Evolutionary conservation across 2,888 invertebrate genomes (phyloP).

Genomic region (Euspilapteryx auroguttella): DNA sequence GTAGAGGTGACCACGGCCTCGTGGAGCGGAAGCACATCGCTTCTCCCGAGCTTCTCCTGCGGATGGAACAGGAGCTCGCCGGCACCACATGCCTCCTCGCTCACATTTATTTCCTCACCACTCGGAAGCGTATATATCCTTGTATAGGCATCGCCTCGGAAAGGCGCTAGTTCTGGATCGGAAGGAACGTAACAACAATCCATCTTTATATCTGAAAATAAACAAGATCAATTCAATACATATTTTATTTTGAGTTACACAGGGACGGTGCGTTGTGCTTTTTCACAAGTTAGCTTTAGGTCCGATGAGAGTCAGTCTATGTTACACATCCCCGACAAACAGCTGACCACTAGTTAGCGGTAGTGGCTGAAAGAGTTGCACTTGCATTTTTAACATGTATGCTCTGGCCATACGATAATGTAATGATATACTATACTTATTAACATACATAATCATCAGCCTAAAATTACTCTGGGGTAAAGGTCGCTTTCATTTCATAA

Average conservation of each 20-base stretch:
- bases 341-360: no score
- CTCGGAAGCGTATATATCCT: conserved; percentile 16
- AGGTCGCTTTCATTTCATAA: no score
- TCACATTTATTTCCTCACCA: conserved; percentile 22
- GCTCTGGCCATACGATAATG: no score
- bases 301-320: no score
- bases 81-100: conserved; percentile 23
- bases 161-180: conserved; percentile 14
- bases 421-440: no score
- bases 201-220: conserved; percentile 12
- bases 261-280: no score
- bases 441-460: no score
- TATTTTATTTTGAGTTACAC: neutral
- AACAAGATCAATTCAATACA: neutral
- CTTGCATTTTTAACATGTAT: no score
- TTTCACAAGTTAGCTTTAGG: no score
- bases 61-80: conserved; percentile 31
- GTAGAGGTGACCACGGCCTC: conserved; percentile 17
- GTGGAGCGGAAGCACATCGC: conserved; percentile 16
- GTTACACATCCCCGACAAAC: no score
- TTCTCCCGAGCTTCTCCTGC: conserved; percentile 13
- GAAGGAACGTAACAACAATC: conserved; percentile 18
- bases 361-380: no score
- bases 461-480: no score
- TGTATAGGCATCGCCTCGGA: conserved; percentile 6